Conservation (phyloP, 2,113 vertebrate genomes). For the Myiagra hebetior region DNA sequence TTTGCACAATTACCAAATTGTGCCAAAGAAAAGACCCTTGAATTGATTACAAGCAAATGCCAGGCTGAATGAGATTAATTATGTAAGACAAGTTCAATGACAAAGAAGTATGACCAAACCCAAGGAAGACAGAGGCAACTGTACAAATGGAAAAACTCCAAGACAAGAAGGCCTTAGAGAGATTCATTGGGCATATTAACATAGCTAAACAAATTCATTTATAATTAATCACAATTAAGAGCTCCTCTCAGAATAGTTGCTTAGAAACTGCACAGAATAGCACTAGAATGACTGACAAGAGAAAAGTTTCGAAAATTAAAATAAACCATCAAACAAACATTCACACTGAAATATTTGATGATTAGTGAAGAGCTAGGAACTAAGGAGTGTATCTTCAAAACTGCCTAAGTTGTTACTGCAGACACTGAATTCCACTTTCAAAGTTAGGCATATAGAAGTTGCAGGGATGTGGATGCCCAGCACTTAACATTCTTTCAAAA, state of each 20-base stretch:
- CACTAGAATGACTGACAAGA: slow-evolving; percentile 30
- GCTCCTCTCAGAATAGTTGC: slow-evolving; percentile 20
- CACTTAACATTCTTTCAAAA: not conserved
- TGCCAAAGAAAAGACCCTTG: slow-evolving; percentile 53
- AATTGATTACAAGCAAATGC: slow-evolving; percentile 41
- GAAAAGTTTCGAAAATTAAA: slow-evolving; percentile 9
- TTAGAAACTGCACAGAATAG: slow-evolving; percentile 13
- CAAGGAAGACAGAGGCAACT: slow-evolving; percentile 27
- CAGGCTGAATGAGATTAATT: slow-evolving; percentile 51
- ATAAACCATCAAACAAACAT: slow-evolving; percentile 26
- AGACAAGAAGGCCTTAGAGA: slow-evolving; percentile 57
- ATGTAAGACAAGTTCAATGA: slow-evolving; percentile 40
- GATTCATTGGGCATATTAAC: slow-evolving; percentile 43
- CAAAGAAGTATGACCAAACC: slow-evolving; percentile 42
- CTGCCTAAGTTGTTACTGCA: not conserved
- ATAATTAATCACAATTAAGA: slow-evolving; percentile 31
- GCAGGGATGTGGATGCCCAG: not conserved
- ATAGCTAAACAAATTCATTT: slow-evolving; percentile 27
- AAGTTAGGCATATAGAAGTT: not conserved
- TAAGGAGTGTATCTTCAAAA: not conserved
- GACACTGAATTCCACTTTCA: slow-evolving; percentile 3
- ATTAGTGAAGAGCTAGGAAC: slow-evolving; percentile 1
- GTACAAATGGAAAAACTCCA: slow-evolving; percentile 57
- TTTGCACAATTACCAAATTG: slow-evolving; percentile 49
- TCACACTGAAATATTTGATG: not conserved